Evolutionary conservation across 2,113 vertebrate species (phyloP).

Genomic region (Recurvirostra avosetta): DNA sequence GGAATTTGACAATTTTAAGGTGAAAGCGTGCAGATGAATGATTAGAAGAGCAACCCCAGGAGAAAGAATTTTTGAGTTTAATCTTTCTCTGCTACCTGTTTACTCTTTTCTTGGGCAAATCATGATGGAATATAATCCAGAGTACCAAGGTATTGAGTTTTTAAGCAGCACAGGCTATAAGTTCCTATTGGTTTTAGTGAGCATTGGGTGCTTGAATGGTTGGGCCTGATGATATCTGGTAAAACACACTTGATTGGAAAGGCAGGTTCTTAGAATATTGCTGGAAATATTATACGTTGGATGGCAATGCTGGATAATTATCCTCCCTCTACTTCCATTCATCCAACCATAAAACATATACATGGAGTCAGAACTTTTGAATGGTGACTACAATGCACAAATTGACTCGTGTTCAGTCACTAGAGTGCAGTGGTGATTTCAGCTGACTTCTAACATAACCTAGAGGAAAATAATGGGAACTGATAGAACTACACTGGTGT

Average conservation of each 20-base stretch:
- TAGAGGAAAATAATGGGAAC: not conserved
- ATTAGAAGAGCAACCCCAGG: not conserved
- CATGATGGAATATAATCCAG: not conserved
- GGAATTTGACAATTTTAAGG: not conserved
- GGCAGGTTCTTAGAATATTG: not conserved
- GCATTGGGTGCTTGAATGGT: not conserved
- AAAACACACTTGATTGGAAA: not conserved
- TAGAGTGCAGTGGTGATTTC: not conserved
- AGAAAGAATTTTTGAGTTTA: not conserved
- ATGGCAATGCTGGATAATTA: not conserved
- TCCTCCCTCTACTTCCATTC: not conserved
- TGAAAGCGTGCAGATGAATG: not conserved
- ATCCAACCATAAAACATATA: not conserved
- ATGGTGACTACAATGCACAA: not conserved
- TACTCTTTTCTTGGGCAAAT: not conserved
- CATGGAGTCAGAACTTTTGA: not conserved
- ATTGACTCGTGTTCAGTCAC: not conserved
- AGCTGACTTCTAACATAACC: not conserved
- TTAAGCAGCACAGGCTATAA: not conserved
- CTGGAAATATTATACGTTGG: not conserved
- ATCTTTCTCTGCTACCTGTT: not conserved
- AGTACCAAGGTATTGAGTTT: not conserved
- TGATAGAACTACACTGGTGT: fast-evolving
- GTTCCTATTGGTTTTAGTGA: not conserved
- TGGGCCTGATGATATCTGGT: not conserved